Percentiles rank a stretch among this genome's conserved stretches.
Evolutionary conservation across 2,888 invertebrate species (phyloP).

Genomic region (Chirona hameri): DNA sequence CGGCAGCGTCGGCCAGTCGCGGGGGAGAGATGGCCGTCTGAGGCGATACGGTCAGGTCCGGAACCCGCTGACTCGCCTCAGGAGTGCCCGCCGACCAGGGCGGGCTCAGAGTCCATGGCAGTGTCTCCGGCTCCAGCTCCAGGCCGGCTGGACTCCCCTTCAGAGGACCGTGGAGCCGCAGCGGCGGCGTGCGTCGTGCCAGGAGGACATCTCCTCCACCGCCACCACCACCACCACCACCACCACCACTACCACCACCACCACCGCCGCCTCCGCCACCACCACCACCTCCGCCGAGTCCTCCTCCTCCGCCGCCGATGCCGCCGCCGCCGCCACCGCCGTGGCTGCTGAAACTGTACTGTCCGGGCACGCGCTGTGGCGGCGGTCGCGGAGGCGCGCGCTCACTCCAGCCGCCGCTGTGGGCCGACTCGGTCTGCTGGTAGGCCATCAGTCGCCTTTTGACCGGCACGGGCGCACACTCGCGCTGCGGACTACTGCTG

Average conservation of each 20-base stretch:
- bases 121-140: not conserved
- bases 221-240: not conserved
- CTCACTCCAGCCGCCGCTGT: not conserved
- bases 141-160: not conserved
- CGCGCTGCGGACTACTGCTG: not conserved
- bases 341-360: not conserved
- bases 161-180: not conserved
- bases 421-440: not conserved
- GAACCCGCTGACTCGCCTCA: not conserved
- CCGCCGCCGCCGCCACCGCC: not conserved
- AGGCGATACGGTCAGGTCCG: not conserved
- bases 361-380: not conserved
- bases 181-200: not conserved
- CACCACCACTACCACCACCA: not conserved
- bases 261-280: not conserved
- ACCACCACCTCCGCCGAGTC: not conserved
- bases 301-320: not conserved
- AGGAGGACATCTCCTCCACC: not conserved
- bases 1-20: not conserved
- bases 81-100: slow-evolving; percentile 4
- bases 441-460: slow-evolving; percentile 25
- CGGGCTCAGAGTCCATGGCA: slow-evolving; percentile 10
- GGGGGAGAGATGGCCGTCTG: not conserved
- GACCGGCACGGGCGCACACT: slow-evolving; percentile 4
- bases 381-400: not conserved